Evolutionary conservation across 2,888 invertebrate species (phyloP), one percentile per base, ranked within the genome.

Genomic region (Thyatira batis): DNA sequence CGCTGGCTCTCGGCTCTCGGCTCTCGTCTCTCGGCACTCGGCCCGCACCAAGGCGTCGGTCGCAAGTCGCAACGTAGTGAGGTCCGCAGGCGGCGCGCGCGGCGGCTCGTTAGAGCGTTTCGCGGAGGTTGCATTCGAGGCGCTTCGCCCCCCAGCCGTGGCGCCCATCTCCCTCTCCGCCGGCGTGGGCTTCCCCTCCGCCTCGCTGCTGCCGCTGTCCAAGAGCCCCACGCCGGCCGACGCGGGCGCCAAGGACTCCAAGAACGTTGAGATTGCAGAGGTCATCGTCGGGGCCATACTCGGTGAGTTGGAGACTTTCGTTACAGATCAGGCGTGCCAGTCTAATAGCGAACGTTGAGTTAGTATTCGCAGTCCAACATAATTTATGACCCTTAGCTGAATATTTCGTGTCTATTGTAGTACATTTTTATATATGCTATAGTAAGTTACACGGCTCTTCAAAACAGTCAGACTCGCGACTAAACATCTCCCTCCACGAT

Each of bases 231-330:
- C 96, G 84, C 96, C 96, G 67, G 95, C 95, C 68, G 96, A 96
- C 92, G 93, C 94, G 78, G 93, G 93, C 75, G 94, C 93, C 87
- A 96, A 96, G 93, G 96, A 97, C 92, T 93, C 95, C 81, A 97
- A 96, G 93, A 97, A 97, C 93, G 96, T 98, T 84, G 98, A 98
- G 94, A 98, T 99, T 86, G 95, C 98, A 58, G 97, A 98, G 94
- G 95, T 96, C 90, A 98, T 98, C 92, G 98, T 99, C 85, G 99
- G 98, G 82, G 98, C 98, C 84, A 98, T 99, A 82, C 94, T 99
- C 88, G 99, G 98, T 93, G 87, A 93, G 93, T 82, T n/a, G n/a
- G n/a, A n/a, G n/a, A n/a, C n/a, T n/a, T n/a, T n/a, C n/a, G n/a
- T n/a, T n/a, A n/a, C n/a, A n/a, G n/a, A n/a, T n/a, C n/a, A n/a